These are phyloP conservation scores for Goniozus legneri DNA, from an alignment of 1,140 invertebrate species.

Conservation along the genomic window DNA sequence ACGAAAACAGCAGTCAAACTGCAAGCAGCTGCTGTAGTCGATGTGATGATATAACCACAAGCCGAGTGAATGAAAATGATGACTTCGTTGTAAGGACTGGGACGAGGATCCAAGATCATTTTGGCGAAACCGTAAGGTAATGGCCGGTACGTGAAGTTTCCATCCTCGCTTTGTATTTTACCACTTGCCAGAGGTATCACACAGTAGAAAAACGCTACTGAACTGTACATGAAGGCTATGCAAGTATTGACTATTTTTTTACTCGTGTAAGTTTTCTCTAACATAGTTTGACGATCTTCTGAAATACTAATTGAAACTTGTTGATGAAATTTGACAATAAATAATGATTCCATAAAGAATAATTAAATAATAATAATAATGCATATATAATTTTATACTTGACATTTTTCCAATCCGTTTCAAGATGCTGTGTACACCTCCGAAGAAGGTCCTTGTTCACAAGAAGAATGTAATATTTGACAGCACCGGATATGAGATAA, in stretches of 20 bases:
- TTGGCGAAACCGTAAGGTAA: conserved; percentile 27
- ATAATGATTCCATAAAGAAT: too few relatives aligned
- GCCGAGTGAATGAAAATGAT: conserved; percentile 21
- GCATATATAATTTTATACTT: too few relatives aligned
- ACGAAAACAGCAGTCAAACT: conserved; percentile 26
- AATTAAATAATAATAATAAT: too few relatives aligned
- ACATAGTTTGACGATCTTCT: conserved; percentile 12
- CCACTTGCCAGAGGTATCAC: conserved; percentile 10
- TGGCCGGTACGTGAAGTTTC: conserved; percentile 16
- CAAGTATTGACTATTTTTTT: conserved; percentile 8
- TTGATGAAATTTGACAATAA: too few relatives aligned
- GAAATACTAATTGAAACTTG: too few relatives aligned
- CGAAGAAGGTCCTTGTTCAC: conserved; percentile 24
- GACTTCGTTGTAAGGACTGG: conserved; percentile 25
- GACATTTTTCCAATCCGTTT: conserved; percentile 32
- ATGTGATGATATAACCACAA: conserved; percentile 18
- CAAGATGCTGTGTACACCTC: conserved; percentile 27
- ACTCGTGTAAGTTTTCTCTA: conserved; percentile 11
- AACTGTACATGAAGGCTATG: conserved; percentile 14
- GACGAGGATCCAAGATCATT: conserved; percentile 17
- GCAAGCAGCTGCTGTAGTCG: conserved; percentile 20
- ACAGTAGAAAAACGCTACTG: conserved; percentile 15
- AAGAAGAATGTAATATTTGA: too few relatives aligned
- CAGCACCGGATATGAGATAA: too few relatives aligned
- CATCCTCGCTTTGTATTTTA: neutral